phyloP scores from a whole-genome alignment of 2,113 vertebrate genomes.

The Eolophus roseicapilla region DNA sequence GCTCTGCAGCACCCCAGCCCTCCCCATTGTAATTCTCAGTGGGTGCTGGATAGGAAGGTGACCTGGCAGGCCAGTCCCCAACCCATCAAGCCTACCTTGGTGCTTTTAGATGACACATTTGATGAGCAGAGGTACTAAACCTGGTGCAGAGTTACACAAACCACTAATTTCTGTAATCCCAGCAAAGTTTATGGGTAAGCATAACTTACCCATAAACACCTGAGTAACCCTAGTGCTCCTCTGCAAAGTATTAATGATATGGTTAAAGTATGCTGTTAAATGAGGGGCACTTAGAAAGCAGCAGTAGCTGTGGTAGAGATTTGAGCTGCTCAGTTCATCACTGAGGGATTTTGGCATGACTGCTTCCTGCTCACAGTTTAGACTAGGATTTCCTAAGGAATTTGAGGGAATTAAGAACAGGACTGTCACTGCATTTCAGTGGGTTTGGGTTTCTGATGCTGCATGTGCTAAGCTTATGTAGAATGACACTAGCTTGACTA shows the following conservation, averaged over 20 bases:
- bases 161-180: background rate
- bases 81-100: fast-evolving
- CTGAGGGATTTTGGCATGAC: background rate
- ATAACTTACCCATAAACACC: background rate
- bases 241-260: background rate
- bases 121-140: background rate
- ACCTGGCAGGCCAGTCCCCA: background rate
- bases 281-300: background rate
- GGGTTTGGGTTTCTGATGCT: background rate
- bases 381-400: background rate
- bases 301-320: background rate
- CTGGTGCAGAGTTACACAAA: background rate
- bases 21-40: background rate
- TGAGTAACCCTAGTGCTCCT: background rate
- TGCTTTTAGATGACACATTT: background rate
- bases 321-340: background rate
- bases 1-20: background rate
- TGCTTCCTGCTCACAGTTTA: background rate
- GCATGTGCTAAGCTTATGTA: background rate
- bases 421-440: background rate
- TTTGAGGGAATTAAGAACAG: background rate
- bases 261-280: background rate
- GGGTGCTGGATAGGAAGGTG: background rate
- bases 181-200: background rate
- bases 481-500: background rate